Conservation (phyloP, 2,888 invertebrate species). For the Nemoura dubitans region DNA sequence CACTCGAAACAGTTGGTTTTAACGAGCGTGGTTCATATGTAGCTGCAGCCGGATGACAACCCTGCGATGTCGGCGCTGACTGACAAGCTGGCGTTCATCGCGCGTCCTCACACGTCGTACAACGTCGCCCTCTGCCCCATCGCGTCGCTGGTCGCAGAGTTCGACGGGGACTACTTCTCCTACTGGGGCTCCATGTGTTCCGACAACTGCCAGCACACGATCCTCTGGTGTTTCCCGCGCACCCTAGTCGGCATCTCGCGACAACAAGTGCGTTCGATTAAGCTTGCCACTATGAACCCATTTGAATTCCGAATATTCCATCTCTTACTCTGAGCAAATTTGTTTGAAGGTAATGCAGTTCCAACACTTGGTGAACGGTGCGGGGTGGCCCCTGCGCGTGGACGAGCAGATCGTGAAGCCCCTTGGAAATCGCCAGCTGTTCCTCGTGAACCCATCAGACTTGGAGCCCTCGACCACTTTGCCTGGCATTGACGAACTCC, state of each 20-base stretch:
- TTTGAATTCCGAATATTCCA: too few species aligned
- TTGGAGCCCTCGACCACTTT: not conserved
- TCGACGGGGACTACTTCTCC: not conserved
- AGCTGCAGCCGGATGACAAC: not conserved
- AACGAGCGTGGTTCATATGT: too few species aligned
- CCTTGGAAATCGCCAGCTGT: not conserved
- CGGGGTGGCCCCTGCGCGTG: not conserved
- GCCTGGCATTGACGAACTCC: not conserved
- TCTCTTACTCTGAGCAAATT: not conserved
- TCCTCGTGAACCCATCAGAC: not conserved
- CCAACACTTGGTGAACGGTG: not conserved
- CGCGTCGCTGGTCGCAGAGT: not conserved
- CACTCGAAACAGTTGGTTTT: too few species aligned
- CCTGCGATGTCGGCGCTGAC: not conserved
- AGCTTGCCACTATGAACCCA: too few species aligned
- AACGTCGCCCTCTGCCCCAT: not conserved
- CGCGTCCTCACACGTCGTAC: not conserved
- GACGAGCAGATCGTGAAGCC: not conserved
- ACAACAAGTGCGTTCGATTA: not conserved
- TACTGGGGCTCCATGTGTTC: not conserved
- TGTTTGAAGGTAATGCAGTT: not conserved
- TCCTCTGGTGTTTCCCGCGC: not conserved
- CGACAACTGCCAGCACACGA: not conserved
- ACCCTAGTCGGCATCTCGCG: not conserved
- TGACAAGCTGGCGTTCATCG: not conserved